phyloP scores from a whole-genome alignment of 2,113 vertebrate species.

The Diphyllodes magnificus region DNA sequence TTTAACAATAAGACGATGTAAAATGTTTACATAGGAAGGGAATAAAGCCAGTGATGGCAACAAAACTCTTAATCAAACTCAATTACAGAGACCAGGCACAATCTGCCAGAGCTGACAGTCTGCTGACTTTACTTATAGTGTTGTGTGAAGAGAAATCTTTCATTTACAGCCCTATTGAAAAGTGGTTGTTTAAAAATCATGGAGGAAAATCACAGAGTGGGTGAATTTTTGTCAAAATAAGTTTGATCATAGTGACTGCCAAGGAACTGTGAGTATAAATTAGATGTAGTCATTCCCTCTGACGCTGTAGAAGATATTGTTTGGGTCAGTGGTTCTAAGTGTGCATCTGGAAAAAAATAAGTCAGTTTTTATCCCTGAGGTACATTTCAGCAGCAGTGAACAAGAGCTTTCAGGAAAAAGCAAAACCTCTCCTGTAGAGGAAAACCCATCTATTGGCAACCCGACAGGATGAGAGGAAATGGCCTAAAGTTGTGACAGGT shows the following conservation, averaged over 20 bases:
- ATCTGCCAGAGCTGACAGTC: background rate
- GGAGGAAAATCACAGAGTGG: background rate
- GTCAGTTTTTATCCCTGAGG: background rate
- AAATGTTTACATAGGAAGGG: constrained; percentile 10
- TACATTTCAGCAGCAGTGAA: background rate
- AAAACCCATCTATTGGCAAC: background rate
- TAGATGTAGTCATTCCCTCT: background rate
- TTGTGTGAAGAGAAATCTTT: background rate
- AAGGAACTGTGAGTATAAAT: background rate
- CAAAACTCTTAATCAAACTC: constrained; percentile 12
- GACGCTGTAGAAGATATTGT: accelerated
- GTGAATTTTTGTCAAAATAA: background rate
- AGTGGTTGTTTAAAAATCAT: background rate
- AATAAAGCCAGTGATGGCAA: background rate
- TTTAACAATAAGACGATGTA: constrained; percentile 30
- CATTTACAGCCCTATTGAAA: background rate
- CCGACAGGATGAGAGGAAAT: background rate
- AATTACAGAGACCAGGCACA: background rate
- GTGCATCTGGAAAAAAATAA: background rate
- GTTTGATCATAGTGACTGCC: background rate
- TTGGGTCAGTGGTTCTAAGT: background rate
- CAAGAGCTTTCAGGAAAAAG: background rate
- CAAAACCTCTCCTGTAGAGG: background rate
- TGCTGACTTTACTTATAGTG: background rate
- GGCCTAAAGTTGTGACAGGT: background rate